These are phyloP conservation scores for Pemphigus obesinymphae DNA, from an alignment of 1,140 invertebrate species.

Conservation along the genomic window DNA sequence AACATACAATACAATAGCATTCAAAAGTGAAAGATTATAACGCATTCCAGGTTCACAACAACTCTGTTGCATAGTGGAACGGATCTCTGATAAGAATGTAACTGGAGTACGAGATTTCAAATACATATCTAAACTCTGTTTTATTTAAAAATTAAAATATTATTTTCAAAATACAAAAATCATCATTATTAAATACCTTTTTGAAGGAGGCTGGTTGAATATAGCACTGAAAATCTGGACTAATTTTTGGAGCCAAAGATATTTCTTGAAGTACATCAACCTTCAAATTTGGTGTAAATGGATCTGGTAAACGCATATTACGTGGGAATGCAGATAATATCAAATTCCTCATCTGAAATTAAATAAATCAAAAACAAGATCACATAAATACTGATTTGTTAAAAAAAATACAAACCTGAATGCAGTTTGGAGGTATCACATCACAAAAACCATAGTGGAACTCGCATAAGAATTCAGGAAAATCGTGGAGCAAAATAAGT, in stretches of 20 bases:
- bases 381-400: not conserved
- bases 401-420: constrained; percentile 59
- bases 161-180: not conserved
- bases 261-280: constrained; percentile 83
- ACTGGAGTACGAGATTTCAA: constrained; percentile 90
- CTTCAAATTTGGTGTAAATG: constrained; percentile 95
- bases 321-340: constrained; percentile 96
- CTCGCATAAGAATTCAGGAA: constrained; percentile 98
- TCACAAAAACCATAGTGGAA: constrained; percentile 99
- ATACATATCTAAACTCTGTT: constrained; percentile 86
- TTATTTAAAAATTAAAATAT: constrained; percentile 42
- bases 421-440: constrained; percentile 97
- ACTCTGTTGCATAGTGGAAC: constrained; percentile 77
- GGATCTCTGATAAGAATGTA: constrained; percentile 87
- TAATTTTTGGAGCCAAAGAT: constrained; percentile 68
- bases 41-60: constrained; percentile 76
- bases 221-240: constrained; percentile 80
- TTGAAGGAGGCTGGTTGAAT: constrained; percentile 86
- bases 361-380: constrained; percentile 45
- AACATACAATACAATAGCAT: constrained; percentile 94
- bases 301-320: constrained; percentile 96
- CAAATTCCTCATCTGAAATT: constrained; percentile 79
- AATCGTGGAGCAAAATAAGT: constrained; percentile 95
- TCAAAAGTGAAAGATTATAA: constrained; percentile 95
- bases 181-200: constrained; percentile 54